These are phyloP conservation scores for Frankliniella fusca DNA, from an alignment of 2,888 invertebrate species.

Conservation along the genomic window DNA sequence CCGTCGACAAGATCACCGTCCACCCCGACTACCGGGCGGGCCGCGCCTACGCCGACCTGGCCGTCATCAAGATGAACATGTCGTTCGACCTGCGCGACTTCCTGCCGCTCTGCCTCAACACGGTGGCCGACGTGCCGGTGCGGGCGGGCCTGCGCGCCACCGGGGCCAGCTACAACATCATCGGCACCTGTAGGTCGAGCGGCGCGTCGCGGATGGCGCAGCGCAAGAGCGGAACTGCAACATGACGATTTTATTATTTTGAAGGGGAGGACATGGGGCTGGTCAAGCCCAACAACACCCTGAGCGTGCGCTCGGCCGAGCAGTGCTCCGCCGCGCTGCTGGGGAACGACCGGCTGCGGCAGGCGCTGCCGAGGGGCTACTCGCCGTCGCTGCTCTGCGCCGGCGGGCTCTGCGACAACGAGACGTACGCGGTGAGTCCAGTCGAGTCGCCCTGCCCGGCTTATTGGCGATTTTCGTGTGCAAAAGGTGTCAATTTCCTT, in stretches of 20 bases:
- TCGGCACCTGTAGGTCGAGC: not conserved
- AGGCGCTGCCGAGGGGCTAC: not conserved
- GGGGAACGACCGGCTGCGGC: not conserved
- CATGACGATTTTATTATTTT: not conserved
- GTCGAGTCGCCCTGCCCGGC: no score
- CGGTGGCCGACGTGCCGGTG: not conserved
- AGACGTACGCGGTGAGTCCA: not conserved
- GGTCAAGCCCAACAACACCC: not conserved
- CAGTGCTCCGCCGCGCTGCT: not conserved
- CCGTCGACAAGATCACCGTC: not conserved
- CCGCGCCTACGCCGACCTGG: not conserved
- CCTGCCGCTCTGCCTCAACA: constrained; percentile 8
- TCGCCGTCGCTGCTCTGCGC: not conserved
- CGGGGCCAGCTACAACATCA: not conserved
- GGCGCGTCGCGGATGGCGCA: not conserved
- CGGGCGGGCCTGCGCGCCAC: not conserved
- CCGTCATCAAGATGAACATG: not conserved
- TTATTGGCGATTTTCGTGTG: no score
- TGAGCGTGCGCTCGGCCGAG: not conserved
- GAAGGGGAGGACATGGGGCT: not conserved
- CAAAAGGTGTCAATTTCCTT: no score
- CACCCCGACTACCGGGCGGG: not conserved
- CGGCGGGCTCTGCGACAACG: not conserved
- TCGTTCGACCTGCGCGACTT: not conserved
- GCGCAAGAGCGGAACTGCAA: no score